phyloP scores from a whole-genome alignment of 1,140 invertebrate species.

The Lasioglossum baleicum region DNA sequence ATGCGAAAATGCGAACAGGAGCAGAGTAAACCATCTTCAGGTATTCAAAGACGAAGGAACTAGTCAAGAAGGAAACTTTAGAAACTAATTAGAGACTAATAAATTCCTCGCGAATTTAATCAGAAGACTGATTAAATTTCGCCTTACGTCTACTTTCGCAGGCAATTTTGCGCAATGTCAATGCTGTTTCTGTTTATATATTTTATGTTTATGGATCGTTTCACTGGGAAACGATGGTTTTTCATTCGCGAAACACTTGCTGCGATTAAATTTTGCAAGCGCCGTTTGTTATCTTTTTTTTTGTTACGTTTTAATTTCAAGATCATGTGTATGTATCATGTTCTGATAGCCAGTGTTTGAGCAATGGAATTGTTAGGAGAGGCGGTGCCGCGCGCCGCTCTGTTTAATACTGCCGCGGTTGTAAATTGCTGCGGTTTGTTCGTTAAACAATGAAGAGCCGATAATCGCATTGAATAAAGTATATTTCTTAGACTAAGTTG shows the following conservation, averaged over 20 bases:
- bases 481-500: constrained; percentile 79
- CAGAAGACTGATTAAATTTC: too few species aligned
- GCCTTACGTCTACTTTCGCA: too few species aligned
- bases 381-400: neutral
- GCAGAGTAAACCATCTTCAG: too few species aligned
- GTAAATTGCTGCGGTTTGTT: constrained; percentile 6
- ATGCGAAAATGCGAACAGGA: too few species aligned
- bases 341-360: constrained; percentile 13
- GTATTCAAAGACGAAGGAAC: too few species aligned
- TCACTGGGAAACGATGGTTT: neutral
- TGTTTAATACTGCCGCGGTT: neutral
- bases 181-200: too few species aligned
- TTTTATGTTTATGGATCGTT: neutral
- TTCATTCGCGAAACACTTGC: too few species aligned
- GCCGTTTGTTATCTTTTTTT: too few species aligned
- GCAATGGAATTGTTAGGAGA: neutral
- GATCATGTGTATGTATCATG: neutral
- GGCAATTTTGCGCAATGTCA: too few species aligned
- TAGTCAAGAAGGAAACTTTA: too few species aligned
- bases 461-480: constrained; percentile 9
- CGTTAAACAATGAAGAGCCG: neutral
- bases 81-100: too few species aligned
- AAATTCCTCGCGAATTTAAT: too few species aligned
- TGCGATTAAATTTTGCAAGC: neutral
- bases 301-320: constrained; percentile 59